Percentiles rank a stretch among this genome's conserved stretches.
Evolutionary conservation across 1,140 invertebrate species (phyloP).

Genomic region (Pinna nobilis): DNA sequence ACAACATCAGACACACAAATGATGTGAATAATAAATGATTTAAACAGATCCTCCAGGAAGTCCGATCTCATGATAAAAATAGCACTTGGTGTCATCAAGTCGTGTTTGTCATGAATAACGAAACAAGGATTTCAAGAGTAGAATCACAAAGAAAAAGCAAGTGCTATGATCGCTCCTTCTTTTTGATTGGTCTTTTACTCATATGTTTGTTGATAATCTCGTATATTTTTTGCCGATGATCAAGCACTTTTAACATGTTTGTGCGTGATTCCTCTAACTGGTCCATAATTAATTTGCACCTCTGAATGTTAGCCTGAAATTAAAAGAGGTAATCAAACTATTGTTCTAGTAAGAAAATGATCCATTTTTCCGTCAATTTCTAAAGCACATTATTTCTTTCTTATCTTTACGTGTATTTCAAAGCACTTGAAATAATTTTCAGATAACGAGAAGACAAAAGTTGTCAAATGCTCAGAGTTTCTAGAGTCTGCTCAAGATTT

Average conservation of each 20-base stretch:
- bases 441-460: too few species aligned
- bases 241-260: conserved; percentile 92
- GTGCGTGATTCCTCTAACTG: conserved; percentile 91
- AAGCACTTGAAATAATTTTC: too few species aligned
- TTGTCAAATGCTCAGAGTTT: not conserved
- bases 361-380: too few species aligned
- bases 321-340: not conserved
- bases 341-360: not conserved
- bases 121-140: too few species aligned
- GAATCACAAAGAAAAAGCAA: too few species aligned
- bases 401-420: too few species aligned
- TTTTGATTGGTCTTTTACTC: conserved; percentile 93
- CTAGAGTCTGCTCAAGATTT: not conserved
- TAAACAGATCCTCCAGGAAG: too few species aligned
- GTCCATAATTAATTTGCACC: conserved; percentile 93
- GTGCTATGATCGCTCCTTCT: conserved; percentile 78
- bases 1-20: too few species aligned
- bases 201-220: conserved; percentile 92
- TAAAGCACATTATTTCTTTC: too few species aligned
- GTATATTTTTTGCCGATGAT: conserved; percentile 90
- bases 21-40: not conserved
- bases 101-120: too few species aligned
- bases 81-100: too few species aligned
- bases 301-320: conserved; percentile 92
- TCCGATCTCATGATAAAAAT: too few species aligned